phyloP scores from a whole-genome alignment of 1,140 invertebrate species.

The Nymphalis io region DNA sequence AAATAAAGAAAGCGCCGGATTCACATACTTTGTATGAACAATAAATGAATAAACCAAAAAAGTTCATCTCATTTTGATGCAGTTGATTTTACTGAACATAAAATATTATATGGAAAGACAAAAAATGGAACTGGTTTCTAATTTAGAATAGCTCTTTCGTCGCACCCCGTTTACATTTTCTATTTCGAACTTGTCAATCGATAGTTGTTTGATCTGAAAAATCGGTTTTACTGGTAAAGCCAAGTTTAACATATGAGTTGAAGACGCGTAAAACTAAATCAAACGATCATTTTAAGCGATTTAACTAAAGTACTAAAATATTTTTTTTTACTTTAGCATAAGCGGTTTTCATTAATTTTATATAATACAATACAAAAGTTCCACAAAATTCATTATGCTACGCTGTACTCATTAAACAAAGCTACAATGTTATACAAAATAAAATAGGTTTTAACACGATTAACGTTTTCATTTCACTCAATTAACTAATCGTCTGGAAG shows the following conservation, averaged over 20 bases:
- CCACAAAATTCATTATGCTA: no score
- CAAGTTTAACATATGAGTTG: not conserved
- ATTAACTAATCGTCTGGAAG: constrained; percentile 2
- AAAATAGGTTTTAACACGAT: not conserved
- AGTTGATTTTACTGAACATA: not conserved
- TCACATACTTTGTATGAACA: no score
- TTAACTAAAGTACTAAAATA: no score
- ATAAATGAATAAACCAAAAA: no score
- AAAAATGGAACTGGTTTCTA: constrained; percentile 47
- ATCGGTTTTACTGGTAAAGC: not conserved
- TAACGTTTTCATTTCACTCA: not conserved
- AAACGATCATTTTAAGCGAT: no score
- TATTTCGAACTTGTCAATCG: constrained; percentile 67
- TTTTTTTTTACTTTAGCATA: no score
- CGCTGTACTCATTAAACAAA: no score
- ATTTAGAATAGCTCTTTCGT: constrained; percentile 63
- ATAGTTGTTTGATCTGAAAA: constrained; percentile 35
- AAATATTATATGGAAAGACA: constrained; percentile 28
- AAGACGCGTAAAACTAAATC: no score
- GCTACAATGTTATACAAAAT: not conserved
- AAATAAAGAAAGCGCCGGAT: no score
- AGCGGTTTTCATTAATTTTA: no score
- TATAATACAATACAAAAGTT: no score
- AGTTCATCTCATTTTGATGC: not conserved
- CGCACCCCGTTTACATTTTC: constrained; percentile 41